Evolutionary conservation across 2,797 vertebrate species (phyloP).

Genomic region (Danio aesculapii): DNA sequence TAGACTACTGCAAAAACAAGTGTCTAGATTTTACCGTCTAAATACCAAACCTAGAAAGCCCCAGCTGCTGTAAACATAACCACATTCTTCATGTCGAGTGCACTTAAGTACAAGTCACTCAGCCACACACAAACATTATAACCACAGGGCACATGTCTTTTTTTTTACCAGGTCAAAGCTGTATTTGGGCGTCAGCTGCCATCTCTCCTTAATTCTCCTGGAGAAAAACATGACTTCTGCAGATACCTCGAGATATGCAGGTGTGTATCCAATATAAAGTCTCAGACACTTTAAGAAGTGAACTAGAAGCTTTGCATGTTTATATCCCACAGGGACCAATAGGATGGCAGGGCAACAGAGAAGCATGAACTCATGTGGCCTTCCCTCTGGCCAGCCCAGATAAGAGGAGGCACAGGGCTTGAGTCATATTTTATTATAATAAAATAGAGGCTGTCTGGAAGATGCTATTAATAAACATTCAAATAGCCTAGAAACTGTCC

Average conservation of each 20-base stretch:
- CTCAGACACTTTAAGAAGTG: conserved; percentile 10
- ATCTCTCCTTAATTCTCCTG: conserved; percentile 77
- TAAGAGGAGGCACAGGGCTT: not conserved
- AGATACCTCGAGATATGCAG: not conserved
- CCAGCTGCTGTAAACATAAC: conserved; percentile 1
- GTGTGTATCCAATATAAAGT: conserved; percentile 8
- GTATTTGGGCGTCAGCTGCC: conserved; percentile 79
- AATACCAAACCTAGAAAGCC: not conserved
- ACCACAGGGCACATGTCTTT: not conserved
- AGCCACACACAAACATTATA: conserved; percentile 29
- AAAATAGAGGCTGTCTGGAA: conserved; percentile 4
- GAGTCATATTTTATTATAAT: not conserved
- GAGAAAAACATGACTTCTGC: conserved; percentile 68
- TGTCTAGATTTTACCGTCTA: not conserved
- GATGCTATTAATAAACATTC: not conserved
- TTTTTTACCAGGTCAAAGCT: conserved; percentile 51
- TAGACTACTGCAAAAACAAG: not conserved
- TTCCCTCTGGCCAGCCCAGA: conserved; percentile 20
- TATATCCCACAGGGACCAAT: conserved; percentile 54
- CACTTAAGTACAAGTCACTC: not conserved
- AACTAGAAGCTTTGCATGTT: conserved; percentile 34
- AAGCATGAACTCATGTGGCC: conserved; percentile 42
- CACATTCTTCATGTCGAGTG: not conserved
- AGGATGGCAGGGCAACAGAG: conserved; percentile 7
- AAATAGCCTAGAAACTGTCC: no score